Percentiles rank a stretch among this genome's conserved stretches.
Evolutionary conservation across 2,888 invertebrate genomes (phyloP).

Genomic region (Lagria hirta): DNA sequence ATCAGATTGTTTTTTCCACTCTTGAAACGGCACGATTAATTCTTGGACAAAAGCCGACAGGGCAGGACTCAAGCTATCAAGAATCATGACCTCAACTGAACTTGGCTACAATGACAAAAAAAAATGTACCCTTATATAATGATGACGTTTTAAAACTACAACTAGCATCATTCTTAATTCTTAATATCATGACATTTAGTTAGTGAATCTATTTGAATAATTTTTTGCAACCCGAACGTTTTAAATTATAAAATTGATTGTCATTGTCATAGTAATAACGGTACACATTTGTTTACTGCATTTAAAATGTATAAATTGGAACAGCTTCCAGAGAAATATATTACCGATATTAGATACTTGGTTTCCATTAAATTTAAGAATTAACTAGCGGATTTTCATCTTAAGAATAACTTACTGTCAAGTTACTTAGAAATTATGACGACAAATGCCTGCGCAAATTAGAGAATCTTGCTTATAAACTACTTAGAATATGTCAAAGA

Average conservation of each 20-base stretch:
- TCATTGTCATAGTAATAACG: constrained; percentile 23
- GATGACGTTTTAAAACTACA: constrained; percentile 7
- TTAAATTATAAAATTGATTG: constrained; percentile 24
- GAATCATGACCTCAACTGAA: constrained; percentile 16
- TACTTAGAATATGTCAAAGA: too few species aligned
- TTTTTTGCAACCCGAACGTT: constrained; percentile 13
- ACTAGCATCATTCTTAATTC: constrained; percentile 19
- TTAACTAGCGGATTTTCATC: constrained; percentile 14
- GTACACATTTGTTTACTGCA: constrained; percentile 19
- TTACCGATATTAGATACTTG: constrained; percentile 16
- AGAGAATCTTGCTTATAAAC: too few species aligned
- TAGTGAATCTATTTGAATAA: constrained; percentile 22
- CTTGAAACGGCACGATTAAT: constrained; percentile 19
- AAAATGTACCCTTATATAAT: constrained; percentile 19
- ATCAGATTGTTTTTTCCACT: constrained; percentile 21
- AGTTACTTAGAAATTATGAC: constrained; percentile 10
- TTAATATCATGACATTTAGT: constrained; percentile 22
- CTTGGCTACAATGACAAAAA: constrained; percentile 7
- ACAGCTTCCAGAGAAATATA: constrained; percentile 13
- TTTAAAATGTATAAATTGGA: constrained; percentile 16
- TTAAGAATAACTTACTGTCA: constrained; percentile 6
- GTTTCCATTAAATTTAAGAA: constrained; percentile 21
- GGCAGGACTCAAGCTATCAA: constrained; percentile 16
- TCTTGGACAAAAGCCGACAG: constrained; percentile 21
- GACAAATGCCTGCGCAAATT: constrained; percentile 2